phyloP scores from a whole-genome alignment of 30 jellyfish, hydroid and myxozoan species.

The Calvadosia cruxmelitensis region DNA sequence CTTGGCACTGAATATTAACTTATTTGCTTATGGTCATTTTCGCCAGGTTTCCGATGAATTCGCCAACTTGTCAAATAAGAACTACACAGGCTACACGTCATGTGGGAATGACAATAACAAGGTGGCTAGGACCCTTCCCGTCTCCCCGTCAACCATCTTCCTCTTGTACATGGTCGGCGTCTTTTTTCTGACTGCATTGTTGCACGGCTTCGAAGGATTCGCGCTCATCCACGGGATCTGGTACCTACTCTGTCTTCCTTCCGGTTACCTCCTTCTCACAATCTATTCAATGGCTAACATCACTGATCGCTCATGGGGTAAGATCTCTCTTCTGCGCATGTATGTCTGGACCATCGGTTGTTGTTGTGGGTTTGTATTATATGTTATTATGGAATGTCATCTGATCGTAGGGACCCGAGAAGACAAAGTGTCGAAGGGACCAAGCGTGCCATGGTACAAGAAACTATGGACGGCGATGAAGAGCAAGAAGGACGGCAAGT shows the following conservation, averaged over 20 bases:
- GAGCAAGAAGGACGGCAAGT: not conserved
- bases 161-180: conserved; percentile 60
- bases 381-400: too few species aligned
- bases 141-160: conserved; percentile 80
- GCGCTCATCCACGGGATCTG: conserved; percentile 79
- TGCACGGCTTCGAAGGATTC: conserved; percentile 75
- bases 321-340: conserved; percentile 5
- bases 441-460: not conserved
- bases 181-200: conserved; percentile 55
- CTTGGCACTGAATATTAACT: too few species aligned
- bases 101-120: not conserved
- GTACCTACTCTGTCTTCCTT: conserved; percentile 81
- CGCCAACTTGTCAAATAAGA: not conserved
- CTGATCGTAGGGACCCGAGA: conserved; percentile 70
- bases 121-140: not conserved
- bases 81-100: not conserved
- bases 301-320: conserved; percentile 97
- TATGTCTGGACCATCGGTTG: not conserved
- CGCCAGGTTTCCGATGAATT: not conserved
- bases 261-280: conserved; percentile 85
- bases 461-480: not conserved
- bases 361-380: too few species aligned
- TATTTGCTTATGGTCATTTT: too few species aligned
- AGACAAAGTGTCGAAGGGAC: conserved; percentile 17
- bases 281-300: conserved; percentile 73